These are phyloP conservation scores for Dicentrarchus labrax DNA, from an alignment of 2,113 vertebrate species.

Conservation along the genomic window DNA sequence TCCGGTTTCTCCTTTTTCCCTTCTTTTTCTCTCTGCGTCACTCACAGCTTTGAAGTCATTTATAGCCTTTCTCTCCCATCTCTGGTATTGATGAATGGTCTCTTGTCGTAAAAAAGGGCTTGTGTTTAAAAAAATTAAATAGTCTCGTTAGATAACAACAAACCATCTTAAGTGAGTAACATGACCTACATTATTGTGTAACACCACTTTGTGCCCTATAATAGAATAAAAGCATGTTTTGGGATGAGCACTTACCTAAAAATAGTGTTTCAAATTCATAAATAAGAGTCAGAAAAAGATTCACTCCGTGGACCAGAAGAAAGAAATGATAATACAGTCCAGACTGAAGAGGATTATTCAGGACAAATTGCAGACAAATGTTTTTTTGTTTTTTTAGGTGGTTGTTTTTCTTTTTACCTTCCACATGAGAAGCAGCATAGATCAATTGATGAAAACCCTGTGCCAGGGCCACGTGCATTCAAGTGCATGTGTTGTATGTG, in stretches of 20 bases:
- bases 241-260: background rate
- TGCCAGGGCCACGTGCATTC: background rate
- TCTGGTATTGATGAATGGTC: background rate
- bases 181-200: constrained; percentile 62
- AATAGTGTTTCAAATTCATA: background rate
- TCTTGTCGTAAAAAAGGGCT: background rate
- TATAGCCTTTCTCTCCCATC: constrained; percentile 22
- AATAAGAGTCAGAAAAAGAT: background rate
- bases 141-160: background rate
- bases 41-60: constrained; percentile 28
- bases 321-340: background rate
- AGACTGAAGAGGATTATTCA: background rate
- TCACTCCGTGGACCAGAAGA: background rate
- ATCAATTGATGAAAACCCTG: background rate
- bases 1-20: background rate
- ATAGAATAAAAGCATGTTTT: background rate
- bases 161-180: background rate
- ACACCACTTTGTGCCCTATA: background rate
- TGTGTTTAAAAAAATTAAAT: constrained; percentile 10
- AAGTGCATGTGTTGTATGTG: background rate
- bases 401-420: background rate
- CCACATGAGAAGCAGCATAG: background rate
- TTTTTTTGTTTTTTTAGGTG: background rate
- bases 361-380: background rate
- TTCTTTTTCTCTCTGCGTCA: constrained; percentile 8